Base-by-base conservation (phyloP, 2,888 invertebrate species). In the Dilophus febrilis region DNA sequence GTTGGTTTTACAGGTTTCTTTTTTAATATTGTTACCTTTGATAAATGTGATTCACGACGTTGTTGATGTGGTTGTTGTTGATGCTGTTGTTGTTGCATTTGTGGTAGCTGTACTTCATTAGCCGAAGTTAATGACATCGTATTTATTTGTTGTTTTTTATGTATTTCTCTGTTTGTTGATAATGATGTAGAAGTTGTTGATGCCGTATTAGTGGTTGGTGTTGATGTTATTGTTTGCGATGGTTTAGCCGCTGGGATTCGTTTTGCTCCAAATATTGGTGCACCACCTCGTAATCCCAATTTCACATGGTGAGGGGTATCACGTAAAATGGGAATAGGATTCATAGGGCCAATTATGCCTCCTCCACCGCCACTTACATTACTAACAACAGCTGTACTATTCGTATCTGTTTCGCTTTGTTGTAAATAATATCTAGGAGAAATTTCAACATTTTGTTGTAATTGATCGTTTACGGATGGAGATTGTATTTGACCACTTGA, bases 261-360 rank as follows among this genome's bases (percentile, higher is more conserved):
- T 50, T 58, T 66, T 37, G 54, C 62, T 48, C 48, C 66, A 77
- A 77, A 77, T 62, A 75, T 71, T 1, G 77, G 76, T 1, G 77
- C 69, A 5, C 78, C 78, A 17, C 79, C 79, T 44, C 70, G 58
- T 3, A 79, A 36, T 7, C 48, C 44, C 5, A 41, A 28, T 50
- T 71, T 72, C 48, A 69, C 68, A 51, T 64, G 70, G 35, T 72
- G 64, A 2, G 66, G 67, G 50, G 73, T 72, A 41, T 67, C 65
- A 18, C 70, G 66, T 2, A 72, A 70, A n/a, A 69, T 51, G 1
- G 76, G 75, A 37, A 74, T 64, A 1, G 69, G 67, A 54, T 70
- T 73, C 34, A 64, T 59, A 8, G 71, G 70, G 51, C 68, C 68
- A 45, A 67, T 65, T 2, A 66, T 61, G 47, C 69, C 70, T 10